Evolutionary conservation across 1,140 invertebrate genomes (phyloP).

Genomic region (Lepidurus arcticus): DNA sequence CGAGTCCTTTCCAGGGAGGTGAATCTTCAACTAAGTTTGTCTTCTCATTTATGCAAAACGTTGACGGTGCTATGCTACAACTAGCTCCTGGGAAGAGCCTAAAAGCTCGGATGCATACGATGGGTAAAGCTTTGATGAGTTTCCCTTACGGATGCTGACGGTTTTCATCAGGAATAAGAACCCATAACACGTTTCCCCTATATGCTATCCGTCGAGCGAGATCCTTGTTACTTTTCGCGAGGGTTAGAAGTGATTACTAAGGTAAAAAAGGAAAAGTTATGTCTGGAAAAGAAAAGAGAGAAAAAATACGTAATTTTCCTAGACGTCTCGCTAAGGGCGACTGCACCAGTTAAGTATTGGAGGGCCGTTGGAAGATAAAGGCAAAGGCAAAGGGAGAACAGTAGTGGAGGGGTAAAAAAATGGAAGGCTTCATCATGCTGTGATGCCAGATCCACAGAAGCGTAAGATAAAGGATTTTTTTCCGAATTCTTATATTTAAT

Average conservation of each 20-base stretch:
- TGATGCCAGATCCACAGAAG: constrained; percentile 1
- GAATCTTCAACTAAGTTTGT: not conserved
- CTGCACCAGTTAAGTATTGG: not conserved
- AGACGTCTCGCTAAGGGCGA: not conserved
- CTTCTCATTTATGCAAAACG: constrained; percentile 6
- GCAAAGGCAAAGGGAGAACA: not conserved
- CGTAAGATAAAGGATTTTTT: not conserved
- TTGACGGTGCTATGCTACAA: not conserved
- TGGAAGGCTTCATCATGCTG: not conserved
- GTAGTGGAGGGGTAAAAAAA: not conserved
- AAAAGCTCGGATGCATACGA: not conserved
- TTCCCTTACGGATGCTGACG: constrained; percentile 17
- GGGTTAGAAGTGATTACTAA: not conserved
- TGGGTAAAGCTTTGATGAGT: constrained; percentile 5
- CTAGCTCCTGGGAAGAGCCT: constrained; percentile 3
- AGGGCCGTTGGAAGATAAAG: not conserved
- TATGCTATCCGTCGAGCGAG: not conserved
- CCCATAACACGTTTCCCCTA: constrained; percentile 12
- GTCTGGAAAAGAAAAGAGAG: not conserved
- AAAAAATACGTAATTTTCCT: not conserved
- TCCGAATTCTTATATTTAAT: not conserved
- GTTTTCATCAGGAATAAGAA: constrained; percentile 11
- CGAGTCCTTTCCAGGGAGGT: not conserved
- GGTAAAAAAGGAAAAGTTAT: not conserved
- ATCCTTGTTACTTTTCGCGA: not conserved